Percentiles rank a stretch among this genome's conserved stretches.
These are phyloP conservation scores for Forbesichthys papilliferus DNA, from an alignment of 2,113 vertebrate species.

Conservation along the genomic window DNA sequence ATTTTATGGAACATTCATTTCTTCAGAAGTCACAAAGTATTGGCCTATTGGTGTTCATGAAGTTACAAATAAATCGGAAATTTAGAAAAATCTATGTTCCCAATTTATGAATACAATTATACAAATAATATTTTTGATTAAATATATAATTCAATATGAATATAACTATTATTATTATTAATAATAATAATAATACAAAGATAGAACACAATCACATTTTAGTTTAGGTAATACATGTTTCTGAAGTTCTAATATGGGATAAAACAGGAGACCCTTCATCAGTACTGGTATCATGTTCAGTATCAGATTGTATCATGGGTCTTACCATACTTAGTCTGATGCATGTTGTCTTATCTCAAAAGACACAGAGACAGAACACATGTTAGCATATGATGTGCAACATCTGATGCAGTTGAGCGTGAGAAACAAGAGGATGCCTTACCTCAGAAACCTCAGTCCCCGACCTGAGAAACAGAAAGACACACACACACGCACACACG, in stretches of 20 bases:
- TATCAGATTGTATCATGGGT: slow-evolving; percentile 5
- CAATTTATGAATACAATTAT: no score
- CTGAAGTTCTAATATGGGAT: no score
- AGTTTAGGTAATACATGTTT: no score
- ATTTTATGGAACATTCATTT: slow-evolving; percentile 48
- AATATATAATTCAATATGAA: not conserved
- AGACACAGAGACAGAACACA: slow-evolving; percentile 42
- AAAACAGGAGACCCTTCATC: no score
- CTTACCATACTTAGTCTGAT: not conserved
- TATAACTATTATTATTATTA: not conserved
- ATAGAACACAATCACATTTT: not conserved
- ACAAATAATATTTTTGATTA: no score
- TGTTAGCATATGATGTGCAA: slow-evolving; percentile 64
- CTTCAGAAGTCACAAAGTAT: slow-evolving; percentile 29
- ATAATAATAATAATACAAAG: not conserved
- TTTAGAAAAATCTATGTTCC: not conserved
- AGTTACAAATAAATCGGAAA: not conserved
- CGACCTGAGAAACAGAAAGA: slow-evolving; percentile 42
- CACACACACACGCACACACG: slow-evolving; percentile 20
- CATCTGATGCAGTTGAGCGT: slow-evolving; percentile 69
- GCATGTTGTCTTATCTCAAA: slow-evolving; percentile 22
- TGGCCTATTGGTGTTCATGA: slow-evolving; percentile 18
- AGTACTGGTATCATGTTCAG: no score
- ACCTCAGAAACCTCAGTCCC: slow-evolving; percentile 75
- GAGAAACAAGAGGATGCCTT: slow-evolving; percentile 65